Base-by-base conservation (phyloP, 35 echinoderm and acorn worm species). In the Eucidaris tribuloides region DNA sequence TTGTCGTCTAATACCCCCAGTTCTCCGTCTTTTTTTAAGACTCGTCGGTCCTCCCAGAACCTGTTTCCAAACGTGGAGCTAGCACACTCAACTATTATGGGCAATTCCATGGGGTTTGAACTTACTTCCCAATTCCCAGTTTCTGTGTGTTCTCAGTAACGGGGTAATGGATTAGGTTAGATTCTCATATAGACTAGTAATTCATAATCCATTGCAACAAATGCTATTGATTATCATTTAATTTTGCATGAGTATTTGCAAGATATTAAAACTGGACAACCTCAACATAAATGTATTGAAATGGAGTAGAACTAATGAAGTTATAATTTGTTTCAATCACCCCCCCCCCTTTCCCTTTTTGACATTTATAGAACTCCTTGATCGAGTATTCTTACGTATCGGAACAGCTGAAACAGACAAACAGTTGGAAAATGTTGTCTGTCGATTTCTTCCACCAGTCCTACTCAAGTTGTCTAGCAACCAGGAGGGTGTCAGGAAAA, bases 331-430 rank as follows among this genome's bases (percentile, higher is more conserved):
- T 54, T 63, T 63, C n/a, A n/a, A n/a, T n/a, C n/a, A n/a, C n/a
- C n/a, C n/a, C n/a, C n/a, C n/a, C n/a, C n/a, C n/a, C n/a, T n/a
- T n/a, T n/a, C n/a, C n/a, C n/a, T n/a, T n/a, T n/a, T n/a, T n/a
- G n/a, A n/a, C n/a, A n/a, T 25, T 62, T 81, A 20, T 45, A 98
- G 95, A 92, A 68, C 55, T 98, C 48, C 62, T 98, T 30, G 95
- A 98, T 44, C 72, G 95, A 80, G 95, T 98, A 14, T 98, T 98
- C 68, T 77, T 98, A 4, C 91, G 95, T 20, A 81, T 98, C 42
- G 95, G 95, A 22, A 89, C 95, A 37, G 95, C 90, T 29, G 86
- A 92, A 58, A 86, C 90, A 22, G 95, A 98, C 52, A 86, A 98
- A 68, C 90, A 98, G 52, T 60, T 98, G 1, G 49, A 98, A 54